Percentiles rank a stretch among this genome's conserved stretches.
Conservation (phyloP, 2,888 invertebrate species). For the Hypena proboscidalis region DNA sequence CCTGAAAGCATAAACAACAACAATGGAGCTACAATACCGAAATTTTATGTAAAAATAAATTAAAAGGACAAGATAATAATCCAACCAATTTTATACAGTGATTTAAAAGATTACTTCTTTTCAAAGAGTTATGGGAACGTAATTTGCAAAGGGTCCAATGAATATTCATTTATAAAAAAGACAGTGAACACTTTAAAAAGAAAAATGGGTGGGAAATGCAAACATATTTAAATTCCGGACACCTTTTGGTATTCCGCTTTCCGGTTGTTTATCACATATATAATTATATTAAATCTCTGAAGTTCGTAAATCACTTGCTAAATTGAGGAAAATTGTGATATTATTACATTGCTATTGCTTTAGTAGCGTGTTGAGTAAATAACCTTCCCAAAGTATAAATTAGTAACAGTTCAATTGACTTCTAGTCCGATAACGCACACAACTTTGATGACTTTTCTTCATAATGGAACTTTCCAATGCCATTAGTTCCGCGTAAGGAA, state of each 20-base stretch:
- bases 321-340: too few relatives aligned
- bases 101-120: slow-evolving; percentile 1
- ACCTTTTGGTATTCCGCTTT: slow-evolving; percentile 14
- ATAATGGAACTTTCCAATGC: too few relatives aligned
- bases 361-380: too few relatives aligned
- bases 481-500: too few relatives aligned
- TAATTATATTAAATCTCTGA: slow-evolving; percentile 11
- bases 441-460: too few relatives aligned
- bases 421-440: too few relatives aligned
- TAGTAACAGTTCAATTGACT: too few relatives aligned
- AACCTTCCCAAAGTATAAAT: too few relatives aligned
- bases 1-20: too few relatives aligned
- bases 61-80: neutral
- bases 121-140: slow-evolving; percentile 1
- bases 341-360: too few relatives aligned
- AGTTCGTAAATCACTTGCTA: too few relatives aligned
- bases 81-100: slow-evolving; percentile 1
- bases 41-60: too few relatives aligned
- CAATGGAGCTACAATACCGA: neutral
- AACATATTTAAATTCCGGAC: slow-evolving; percentile 15
- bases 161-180: slow-evolving; percentile 18
- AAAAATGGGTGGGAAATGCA: slow-evolving; percentile 1
- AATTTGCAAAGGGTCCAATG: slow-evolving; percentile 8
- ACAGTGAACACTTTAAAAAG: slow-evolving; percentile 12
- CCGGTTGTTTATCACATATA: slow-evolving; percentile 5